Base-by-base conservation (phyloP, 2,888 invertebrate species). In the Luffia ferchaultella region DNA sequence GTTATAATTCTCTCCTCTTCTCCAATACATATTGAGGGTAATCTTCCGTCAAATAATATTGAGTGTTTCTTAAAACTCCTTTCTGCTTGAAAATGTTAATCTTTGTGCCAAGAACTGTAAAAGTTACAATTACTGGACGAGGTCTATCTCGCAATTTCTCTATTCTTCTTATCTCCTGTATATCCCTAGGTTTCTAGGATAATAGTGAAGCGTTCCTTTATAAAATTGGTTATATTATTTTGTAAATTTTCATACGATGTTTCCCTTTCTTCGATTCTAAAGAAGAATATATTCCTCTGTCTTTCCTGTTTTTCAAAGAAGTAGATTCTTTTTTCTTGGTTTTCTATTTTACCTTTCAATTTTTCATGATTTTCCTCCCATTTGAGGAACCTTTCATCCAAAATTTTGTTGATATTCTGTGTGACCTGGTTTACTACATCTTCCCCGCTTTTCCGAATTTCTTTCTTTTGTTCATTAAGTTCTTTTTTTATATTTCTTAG, bases 61-160 rank as follows among this genome's bases (percentile, higher is more conserved):
- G 43, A 3, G 51, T 53, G 18, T 50, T 48, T 47, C 52, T 52
- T 30, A 54, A 20, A 18, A 46, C 1, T 18, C 46, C 43, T 43
- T 46, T 54, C 12, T 52, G 43, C 30, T 50, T 54, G 15, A 54
- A n/a, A 12, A 52, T 48, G 18, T 52, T 50, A 1, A 54, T 52
- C 47, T 54, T 54, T 48, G 20, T 46, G 7, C 52, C 50, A 16
- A 52, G 50, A 15, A 48, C 52, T 42, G 50, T 42, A 18, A 54
- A 54, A 20, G 50, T 50, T 20, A 51, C 50, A 20, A 49, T n/a
- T 16, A 45, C 5, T 45, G 45, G 45, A 7, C 45, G 17, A 16
- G 47, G 48, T 42, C 45, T 51, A 42, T 48, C 51, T 20, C 48
- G 20, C 42, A 45, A 48, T 45, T 43, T 48, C 45, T 45, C 51